These are phyloP conservation scores for Eriosoma lanigerum DNA, from an alignment of 1,140 invertebrate genomes.

Conservation along the genomic window DNA sequence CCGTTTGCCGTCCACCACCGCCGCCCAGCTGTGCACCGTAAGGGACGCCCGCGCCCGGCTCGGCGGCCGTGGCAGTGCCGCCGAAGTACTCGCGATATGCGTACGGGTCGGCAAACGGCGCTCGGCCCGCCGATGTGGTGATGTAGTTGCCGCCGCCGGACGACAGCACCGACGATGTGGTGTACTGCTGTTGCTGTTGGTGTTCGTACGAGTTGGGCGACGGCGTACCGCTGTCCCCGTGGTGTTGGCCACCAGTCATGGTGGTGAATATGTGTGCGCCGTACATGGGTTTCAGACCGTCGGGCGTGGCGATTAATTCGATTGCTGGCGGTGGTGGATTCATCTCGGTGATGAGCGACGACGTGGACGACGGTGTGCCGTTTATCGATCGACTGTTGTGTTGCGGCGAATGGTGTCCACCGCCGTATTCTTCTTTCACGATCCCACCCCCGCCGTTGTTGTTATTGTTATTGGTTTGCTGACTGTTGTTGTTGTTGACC, in stretches of 20 bases:
- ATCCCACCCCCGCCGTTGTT: constrained; percentile 43
- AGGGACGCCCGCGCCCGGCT: constrained; percentile 57
- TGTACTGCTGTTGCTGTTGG: constrained; percentile 60
- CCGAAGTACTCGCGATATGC: constrained; percentile 63
- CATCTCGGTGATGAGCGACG: constrained; percentile 60
- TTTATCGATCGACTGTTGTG: constrained; percentile 61
- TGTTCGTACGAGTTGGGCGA: constrained; percentile 64
- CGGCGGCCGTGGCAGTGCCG: constrained; percentile 60
- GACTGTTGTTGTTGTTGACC: constrained; percentile 54
- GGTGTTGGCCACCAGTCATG: constrained; percentile 55
- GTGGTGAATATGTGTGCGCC: constrained; percentile 60
- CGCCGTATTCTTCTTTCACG: constrained; percentile 60
- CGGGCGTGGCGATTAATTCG: constrained; percentile 62
- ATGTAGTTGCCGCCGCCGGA: constrained; percentile 58
- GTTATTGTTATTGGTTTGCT: constrained; percentile 41
- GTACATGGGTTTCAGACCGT: constrained; percentile 60
- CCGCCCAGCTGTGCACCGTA: constrained; percentile 61
- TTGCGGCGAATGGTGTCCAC: constrained; percentile 55
- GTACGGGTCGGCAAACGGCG: constrained; percentile 58
- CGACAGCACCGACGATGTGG: constrained; percentile 60
- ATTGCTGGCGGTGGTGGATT: constrained; percentile 55
- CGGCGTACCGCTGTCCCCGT: constrained; percentile 59
- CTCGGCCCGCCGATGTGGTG: constrained; percentile 56
- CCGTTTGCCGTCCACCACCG: constrained; percentile 58
- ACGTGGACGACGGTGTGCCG: constrained; percentile 61